Conservation (phyloP, 2,888 invertebrate genomes). For the Phalangium opilio region DNA sequence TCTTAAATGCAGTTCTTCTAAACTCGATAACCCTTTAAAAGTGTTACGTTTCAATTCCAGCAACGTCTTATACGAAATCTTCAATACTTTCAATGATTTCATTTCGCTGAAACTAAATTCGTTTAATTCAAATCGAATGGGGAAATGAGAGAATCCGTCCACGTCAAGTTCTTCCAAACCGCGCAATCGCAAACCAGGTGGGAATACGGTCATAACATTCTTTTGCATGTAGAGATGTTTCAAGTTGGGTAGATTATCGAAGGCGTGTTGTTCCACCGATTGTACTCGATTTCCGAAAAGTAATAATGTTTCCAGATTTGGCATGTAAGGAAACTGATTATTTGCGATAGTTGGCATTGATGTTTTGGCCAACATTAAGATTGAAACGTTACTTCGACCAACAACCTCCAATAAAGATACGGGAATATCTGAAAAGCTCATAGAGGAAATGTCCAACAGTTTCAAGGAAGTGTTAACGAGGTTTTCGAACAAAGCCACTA, state of each 20-base stretch:
- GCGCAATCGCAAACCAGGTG: not conserved
- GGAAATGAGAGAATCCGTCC: not conserved
- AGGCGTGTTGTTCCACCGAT: not conserved
- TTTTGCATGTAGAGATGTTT: not conserved
- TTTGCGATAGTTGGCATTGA: not conserved
- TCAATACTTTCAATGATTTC: constrained; percentile 6
- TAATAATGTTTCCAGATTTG: not conserved
- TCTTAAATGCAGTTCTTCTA: constrained; percentile 9
- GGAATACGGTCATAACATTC: not conserved
- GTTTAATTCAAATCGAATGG: not conserved
- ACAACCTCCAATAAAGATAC: not conserved
- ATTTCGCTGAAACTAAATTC: not conserved
- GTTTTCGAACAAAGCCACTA: not conserved
- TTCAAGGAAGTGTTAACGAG: not conserved
- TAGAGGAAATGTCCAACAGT: not conserved
- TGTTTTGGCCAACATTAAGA: not conserved
- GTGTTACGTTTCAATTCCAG: constrained; percentile 5
- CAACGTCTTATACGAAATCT: constrained; percentile 8
- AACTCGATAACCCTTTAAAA: constrained; percentile 9
- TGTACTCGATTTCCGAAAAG: not conserved
- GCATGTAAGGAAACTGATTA: not conserved
- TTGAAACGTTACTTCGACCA: not conserved
- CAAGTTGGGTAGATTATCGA: not conserved
- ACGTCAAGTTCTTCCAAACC: not conserved
- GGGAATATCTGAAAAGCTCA: not conserved